A percentile compares a stretch with the other conserved stretches of the same genome.
phyloP scores from a whole-genome alignment of 1,140 invertebrate species.

The Zaprionus ghesquierei region DNA sequence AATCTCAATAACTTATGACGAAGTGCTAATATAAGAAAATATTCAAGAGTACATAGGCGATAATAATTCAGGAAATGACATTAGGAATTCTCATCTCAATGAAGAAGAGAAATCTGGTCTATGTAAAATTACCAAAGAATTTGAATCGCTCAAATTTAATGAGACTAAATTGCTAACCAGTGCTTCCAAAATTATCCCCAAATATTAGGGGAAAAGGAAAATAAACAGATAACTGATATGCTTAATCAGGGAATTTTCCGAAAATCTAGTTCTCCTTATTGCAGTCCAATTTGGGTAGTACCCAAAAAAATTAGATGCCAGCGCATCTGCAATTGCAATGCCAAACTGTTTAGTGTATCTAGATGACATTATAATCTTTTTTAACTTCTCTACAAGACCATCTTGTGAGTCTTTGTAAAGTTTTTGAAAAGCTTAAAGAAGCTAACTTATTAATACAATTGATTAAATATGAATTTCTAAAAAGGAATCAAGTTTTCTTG shows the following conservation, averaged over 20 bases:
- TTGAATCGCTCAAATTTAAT: too few species aligned
- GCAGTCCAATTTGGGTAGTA: slow-evolving; percentile 35
- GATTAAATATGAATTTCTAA: neutral
- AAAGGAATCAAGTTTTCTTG: too few species aligned
- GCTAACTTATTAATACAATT: too few species aligned
- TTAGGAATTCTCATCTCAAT: too few species aligned
- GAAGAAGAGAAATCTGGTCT: too few species aligned
- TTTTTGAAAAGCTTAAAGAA: neutral
- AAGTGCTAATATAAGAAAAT: too few species aligned
- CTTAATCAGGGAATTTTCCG: slow-evolving; percentile 55
- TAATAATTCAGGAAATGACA: too few species aligned
- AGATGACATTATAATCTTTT: neutral
- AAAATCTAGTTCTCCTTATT: slow-evolving; percentile 45
- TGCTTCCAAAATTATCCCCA: slow-evolving; percentile 39
- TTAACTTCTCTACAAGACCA: neutral
- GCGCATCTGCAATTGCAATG: too few species aligned
- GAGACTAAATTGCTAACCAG: too few species aligned
- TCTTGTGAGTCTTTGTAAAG: neutral
- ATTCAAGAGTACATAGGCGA: too few species aligned
- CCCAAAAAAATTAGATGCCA: slow-evolving; percentile 53
- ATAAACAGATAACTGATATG: slow-evolving; percentile 66
- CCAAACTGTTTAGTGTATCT: neutral
- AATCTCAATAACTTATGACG: too few species aligned
- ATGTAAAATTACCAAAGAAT: too few species aligned
- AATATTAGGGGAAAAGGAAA: slow-evolving; percentile 56